Conservation (phyloP, 2,113 vertebrate species). For the Noctilio leporinus region DNA sequence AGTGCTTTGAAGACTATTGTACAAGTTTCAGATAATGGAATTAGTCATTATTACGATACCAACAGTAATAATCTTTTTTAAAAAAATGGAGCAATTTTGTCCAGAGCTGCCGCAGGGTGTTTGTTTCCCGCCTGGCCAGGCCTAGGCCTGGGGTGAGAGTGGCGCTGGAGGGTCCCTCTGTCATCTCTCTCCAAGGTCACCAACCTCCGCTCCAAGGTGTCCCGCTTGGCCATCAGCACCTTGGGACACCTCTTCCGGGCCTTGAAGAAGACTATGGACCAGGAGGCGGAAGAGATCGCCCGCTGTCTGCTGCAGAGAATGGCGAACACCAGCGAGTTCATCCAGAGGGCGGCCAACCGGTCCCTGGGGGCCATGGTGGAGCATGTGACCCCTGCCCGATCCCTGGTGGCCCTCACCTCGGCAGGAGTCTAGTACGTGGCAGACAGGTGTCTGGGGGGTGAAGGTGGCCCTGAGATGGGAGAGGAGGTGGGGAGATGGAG, state of each 20-base stretch:
- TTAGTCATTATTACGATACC: neutral
- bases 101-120: neutral
- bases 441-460: neutral
- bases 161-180: neutral
- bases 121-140: rapidly evolving
- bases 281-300: constrained; percentile 67
- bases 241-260: constrained; percentile 72
- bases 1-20: neutral
- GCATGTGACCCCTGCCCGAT: constrained; percentile 66
- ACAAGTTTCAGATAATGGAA: neutral
- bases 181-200: constrained; percentile 70
- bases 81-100: neutral
- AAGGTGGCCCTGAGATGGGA: neutral
- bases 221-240: constrained; percentile 68
- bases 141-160: neutral
- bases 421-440: constrained; percentile 71
- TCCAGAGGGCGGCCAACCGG: constrained; percentile 68
- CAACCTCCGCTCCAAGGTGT: constrained; percentile 79
- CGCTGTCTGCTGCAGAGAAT: constrained; percentile 74
- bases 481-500: neutral
- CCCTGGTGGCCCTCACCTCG: constrained; percentile 71
- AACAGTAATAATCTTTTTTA: neutral
- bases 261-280: constrained; percentile 78
- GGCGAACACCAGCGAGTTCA: constrained; percentile 73
- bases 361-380: constrained; percentile 74